A percentile compares a stretch with the other conserved stretches of the same genome.
phyloP scores from a whole-genome alignment of 2,797 vertebrate species.

The Cuniculus paca region DNA sequence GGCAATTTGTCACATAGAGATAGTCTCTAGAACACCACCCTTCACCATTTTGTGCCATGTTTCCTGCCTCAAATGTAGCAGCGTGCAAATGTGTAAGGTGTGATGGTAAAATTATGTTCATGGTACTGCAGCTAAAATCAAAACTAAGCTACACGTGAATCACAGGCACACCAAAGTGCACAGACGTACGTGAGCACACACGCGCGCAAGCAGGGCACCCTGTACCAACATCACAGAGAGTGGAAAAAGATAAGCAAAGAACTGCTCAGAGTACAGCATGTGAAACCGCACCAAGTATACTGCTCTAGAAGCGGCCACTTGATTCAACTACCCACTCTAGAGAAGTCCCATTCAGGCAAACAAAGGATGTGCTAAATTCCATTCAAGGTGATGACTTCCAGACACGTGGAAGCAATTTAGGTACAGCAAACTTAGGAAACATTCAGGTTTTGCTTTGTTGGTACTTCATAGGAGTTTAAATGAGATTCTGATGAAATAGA shows the following conservation, averaged over 20 bases:
- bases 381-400: not conserved
- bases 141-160: not conserved
- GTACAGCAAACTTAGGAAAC: rapidly evolving
- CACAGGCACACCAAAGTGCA: rapidly evolving
- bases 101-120: too few relatives aligned
- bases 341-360: not conserved
- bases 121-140: rapidly evolving
- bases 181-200: too few relatives aligned
- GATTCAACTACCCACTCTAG: not conserved
- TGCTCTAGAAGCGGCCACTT: rapidly evolving
- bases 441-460: not conserved
- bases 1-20: rapidly evolving
- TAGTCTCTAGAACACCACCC: too few relatives aligned
- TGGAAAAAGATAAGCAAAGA: not conserved
- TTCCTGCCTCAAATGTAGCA: not conserved
- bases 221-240: not conserved
- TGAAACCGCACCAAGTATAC: rapidly evolving
- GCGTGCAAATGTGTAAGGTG: rapidly evolving
- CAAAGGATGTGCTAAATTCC: not conserved
- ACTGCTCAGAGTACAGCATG: rapidly evolving
- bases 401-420: not conserved
- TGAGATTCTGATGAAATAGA: not conserved
- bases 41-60: rapidly evolving
- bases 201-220: not conserved
- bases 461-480: not conserved